Conservation (phyloP, 2,797 vertebrate species). For the Halcyon chelicuti region DNA sequence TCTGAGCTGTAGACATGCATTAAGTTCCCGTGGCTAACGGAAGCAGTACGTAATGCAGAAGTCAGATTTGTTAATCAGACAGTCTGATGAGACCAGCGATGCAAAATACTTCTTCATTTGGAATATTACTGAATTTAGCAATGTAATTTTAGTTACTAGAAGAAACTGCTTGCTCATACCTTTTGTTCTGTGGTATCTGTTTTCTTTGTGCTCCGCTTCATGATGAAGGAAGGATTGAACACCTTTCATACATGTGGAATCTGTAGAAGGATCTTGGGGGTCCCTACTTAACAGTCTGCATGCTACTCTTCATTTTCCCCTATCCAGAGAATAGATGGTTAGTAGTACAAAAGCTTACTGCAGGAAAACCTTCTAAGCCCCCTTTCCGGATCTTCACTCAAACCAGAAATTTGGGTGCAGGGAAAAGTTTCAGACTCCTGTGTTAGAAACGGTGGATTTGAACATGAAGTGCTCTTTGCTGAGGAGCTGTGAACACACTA, state of each 20-base stretch:
- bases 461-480: background rate
- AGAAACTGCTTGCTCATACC: background rate
- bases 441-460: background rate
- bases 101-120: background rate
- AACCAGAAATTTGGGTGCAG: background rate
- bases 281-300: background rate
- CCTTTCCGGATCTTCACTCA: background rate
- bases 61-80: background rate
- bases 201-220: accelerated
- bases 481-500: background rate
- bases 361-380: background rate
- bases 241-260: accelerated
- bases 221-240: background rate
- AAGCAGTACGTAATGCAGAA: background rate
- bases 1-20: background rate
- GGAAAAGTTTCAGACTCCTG: background rate
- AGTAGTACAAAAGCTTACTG: background rate
- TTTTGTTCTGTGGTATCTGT: background rate
- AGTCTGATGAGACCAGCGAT: background rate
- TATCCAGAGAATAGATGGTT: background rate
- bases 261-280: background rate
- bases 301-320: background rate
- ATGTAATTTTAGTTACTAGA: background rate
- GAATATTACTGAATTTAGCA: background rate
- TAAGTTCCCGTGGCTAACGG: background rate